Evolutionary conservation across 2,797 vertebrate genomes (phyloP).

Genomic region (Eremophila alpestris): DNA sequence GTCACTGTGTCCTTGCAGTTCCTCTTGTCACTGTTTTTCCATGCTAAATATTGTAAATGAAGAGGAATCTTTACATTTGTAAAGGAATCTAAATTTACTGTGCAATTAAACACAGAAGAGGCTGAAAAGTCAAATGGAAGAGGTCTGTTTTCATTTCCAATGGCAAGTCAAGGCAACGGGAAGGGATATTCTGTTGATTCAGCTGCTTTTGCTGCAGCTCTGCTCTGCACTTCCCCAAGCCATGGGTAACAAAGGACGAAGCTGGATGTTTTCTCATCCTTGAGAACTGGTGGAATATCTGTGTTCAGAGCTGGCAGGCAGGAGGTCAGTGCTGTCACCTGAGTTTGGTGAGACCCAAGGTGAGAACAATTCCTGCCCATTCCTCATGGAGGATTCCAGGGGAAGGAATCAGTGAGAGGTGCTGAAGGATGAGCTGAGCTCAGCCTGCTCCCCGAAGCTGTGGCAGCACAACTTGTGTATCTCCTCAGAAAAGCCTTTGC

Average conservation of each 20-base stretch:
- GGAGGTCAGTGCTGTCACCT: not conserved
- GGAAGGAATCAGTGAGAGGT: not conserved
- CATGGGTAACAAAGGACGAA: not conserved
- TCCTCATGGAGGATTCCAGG: not conserved
- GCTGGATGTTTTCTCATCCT: not conserved
- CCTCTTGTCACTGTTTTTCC: not conserved
- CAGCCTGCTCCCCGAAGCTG: not conserved
- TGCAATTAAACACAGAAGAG: not conserved
- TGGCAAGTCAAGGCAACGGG: accelerated
- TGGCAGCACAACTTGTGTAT: not conserved
- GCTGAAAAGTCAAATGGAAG: not conserved
- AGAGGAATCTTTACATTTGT: not conserved
- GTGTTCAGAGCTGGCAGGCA: not conserved
- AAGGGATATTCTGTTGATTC: not conserved
- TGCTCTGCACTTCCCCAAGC: not conserved
- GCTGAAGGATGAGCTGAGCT: not conserved
- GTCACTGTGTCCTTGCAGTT: not conserved
- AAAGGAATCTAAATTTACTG: not conserved
- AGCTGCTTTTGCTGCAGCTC: not conserved
- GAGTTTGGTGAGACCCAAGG: not conserved
- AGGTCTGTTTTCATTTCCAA: not conserved
- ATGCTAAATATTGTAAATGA: not conserved
- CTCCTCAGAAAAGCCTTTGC: constrained; percentile 34
- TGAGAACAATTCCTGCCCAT: not conserved
- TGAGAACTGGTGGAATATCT: not conserved